Evolutionary conservation across 2,113 vertebrate genomes (phyloP), one percentile per base, ranked within the genome.

Genomic region (Caranx ignobilis): DNA sequence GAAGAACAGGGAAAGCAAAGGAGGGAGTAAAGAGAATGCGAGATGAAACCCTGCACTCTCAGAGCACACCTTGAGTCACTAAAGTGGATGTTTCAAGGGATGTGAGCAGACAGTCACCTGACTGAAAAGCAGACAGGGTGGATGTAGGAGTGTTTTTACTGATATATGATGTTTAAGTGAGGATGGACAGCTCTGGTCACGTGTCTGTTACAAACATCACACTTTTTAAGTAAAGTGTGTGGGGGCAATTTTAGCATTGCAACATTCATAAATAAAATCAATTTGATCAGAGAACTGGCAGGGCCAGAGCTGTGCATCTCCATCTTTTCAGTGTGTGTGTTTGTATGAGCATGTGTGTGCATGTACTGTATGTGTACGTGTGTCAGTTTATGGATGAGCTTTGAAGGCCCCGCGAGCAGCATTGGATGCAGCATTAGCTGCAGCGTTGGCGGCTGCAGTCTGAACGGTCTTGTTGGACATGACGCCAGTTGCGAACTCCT

Each of bases 381-480:
- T 16, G 34, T 61, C 7, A 45, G 68, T 80, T 88, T 86, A 92
- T 45, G 90, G 87, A 65, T 89, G 85, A 89, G 92, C 26, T 90
- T 99, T 99, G 93, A 99, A 99, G 0, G 97, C 96, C 0, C 95
- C 98, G 4, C 97, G 96, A 59, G 98, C 97, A 7, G 97, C 98
- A 2, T 94, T 95, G 0, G 98, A 94, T 1, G 98, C 98, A 0
- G 93, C 93, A 31, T 89, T 93, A 6, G 93, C 92, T 2, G 93
- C 93, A 16, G 98, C 97, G 0, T 95, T 99, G 79, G 98, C 97
- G 0, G 98, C 97, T 7, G 98, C 98, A 0, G 96, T 99, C 81
- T 99, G 98, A 37, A 99, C 98, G 0, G 98, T 99, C 89, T 99
- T 99, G 95, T 99, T 99, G 71, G 98, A 96, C 97, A 99, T 99